These are phyloP conservation scores for Orestias chungarensis DNA, from an alignment of 2,797 vertebrate genomes.

Conservation along the genomic window DNA sequence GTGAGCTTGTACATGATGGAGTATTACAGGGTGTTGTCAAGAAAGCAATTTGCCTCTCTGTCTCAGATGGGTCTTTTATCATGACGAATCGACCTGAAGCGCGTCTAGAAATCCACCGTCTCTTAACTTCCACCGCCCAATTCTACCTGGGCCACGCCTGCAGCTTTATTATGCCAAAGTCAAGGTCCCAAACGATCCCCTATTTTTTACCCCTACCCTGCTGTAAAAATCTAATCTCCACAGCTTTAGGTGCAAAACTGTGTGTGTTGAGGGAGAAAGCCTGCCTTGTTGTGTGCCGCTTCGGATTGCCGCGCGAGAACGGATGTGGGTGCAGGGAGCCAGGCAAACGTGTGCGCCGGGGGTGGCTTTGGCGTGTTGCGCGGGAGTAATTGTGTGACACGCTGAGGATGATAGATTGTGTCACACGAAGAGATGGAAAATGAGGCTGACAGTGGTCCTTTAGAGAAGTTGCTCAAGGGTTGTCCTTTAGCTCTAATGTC, in stretches of 20 bases:
- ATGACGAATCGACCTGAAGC: constrained; percentile 73
- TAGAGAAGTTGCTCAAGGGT: constrained; percentile 56
- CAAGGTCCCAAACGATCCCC: constrained; percentile 35
- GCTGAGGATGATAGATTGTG: constrained; percentile 65
- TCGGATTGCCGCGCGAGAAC: constrained; percentile 16
- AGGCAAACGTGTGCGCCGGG: not conserved
- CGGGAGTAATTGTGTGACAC: constrained; percentile 36
- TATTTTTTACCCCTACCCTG: not conserved
- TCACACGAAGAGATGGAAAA: constrained; percentile 64
- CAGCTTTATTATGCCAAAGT: constrained; percentile 74
- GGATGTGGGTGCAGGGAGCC: constrained; percentile 12
- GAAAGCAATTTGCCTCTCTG: constrained; percentile 82
- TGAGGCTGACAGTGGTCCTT: constrained; percentile 62
- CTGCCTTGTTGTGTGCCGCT: constrained; percentile 10
- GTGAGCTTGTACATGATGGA: constrained; percentile 57
- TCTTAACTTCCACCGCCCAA: constrained; percentile 30
- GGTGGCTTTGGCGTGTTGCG: constrained; percentile 16
- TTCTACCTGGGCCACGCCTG: constrained; percentile 42
- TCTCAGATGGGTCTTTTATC: constrained; percentile 74
- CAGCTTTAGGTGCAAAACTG: constrained; percentile 43
- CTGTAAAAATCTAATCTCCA: constrained; percentile 43
- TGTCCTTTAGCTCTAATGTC: constrained; percentile 53
- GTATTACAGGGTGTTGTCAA: constrained; percentile 80
- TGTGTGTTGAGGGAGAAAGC: constrained; percentile 21
- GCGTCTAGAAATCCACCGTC: constrained; percentile 62